Evolutionary conservation across 2,888 invertebrate genomes (phyloP).

Genomic region (Charanyca ferruginea): DNA sequence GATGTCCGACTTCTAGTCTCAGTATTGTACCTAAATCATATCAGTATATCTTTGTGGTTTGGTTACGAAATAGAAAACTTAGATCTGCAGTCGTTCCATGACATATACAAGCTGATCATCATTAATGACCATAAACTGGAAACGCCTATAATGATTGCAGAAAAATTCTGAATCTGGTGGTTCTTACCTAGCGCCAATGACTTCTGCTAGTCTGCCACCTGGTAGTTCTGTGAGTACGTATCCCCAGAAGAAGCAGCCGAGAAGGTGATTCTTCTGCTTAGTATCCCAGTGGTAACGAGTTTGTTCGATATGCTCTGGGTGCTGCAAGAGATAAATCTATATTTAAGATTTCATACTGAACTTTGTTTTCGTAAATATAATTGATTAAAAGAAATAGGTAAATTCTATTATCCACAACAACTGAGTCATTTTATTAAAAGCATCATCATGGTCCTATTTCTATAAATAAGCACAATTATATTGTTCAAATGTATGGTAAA

Average conservation of each 20-base stretch:
- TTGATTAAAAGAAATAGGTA: background rate
- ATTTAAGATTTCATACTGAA: slow-evolving; percentile 12
- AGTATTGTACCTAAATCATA: too few species aligned
- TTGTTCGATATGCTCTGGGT: slow-evolving; percentile 85
- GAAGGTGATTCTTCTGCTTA: slow-evolving; percentile 94
- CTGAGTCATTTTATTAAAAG: background rate
- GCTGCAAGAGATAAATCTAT: slow-evolving; percentile 70
- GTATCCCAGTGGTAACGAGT: slow-evolving; percentile 95
- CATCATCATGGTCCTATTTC: slow-evolving; percentile 7
- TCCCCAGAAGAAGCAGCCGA: slow-evolving; percentile 98
- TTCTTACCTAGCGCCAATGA: slow-evolving; percentile 94
- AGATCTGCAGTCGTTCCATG: too few species aligned
- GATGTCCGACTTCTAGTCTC: too few species aligned
- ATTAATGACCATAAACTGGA: too few species aligned
- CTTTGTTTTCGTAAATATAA: background rate
- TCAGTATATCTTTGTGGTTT: too few species aligned
- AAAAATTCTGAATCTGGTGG: too few species aligned
- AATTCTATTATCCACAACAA: background rate
- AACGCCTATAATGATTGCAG: too few species aligned
- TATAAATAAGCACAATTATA: slow-evolving; percentile 25
- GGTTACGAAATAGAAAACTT: too few species aligned
- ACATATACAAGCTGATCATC: too few species aligned
- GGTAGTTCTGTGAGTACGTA: slow-evolving; percentile 97
- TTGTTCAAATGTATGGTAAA: slow-evolving; percentile 17
- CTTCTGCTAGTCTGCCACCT: slow-evolving; percentile 96